A percentile compares a stretch with the other conserved stretches of the same genome.
Conservation (phyloP, 2,797 vertebrate genomes). For the Lacerta viridis region DNA sequence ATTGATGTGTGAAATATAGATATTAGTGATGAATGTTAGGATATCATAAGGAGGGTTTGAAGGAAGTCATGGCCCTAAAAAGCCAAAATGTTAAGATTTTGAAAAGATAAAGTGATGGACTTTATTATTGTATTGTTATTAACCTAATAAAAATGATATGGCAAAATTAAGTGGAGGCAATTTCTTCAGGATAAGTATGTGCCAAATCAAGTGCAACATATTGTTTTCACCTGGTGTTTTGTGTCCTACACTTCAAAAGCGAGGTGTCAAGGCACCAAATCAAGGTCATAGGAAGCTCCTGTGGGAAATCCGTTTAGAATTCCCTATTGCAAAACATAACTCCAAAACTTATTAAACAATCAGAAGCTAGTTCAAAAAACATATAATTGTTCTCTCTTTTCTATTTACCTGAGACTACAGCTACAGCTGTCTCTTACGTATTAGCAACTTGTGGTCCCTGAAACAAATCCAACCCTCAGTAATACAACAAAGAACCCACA, state of each 20-base stretch:
- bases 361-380: not conserved
- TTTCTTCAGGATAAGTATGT: not conserved
- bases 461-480: not conserved
- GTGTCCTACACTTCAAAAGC: not conserved
- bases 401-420: not conserved
- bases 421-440: not conserved
- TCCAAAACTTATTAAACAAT: not conserved
- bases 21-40: too few relatives aligned
- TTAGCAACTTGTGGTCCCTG: not conserved
- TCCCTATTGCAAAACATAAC: not conserved
- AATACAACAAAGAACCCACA: too few relatives aligned
- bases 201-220: not conserved
- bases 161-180: not conserved
- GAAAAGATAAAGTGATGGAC: too few relatives aligned
- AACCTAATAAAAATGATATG: too few relatives aligned
- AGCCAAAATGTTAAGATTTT: too few relatives aligned
- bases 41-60: too few relatives aligned
- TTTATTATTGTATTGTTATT: too few relatives aligned
- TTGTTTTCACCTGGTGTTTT: not conserved
- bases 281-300: not conserved
- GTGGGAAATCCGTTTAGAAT: not conserved
- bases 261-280: not conserved
- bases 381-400: not conserved
- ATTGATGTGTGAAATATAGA: too few relatives aligned
- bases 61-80: too few relatives aligned